A percentile compares a stretch with the other conserved stretches of the same genome.
Conservation (phyloP, 2,113 vertebrate species). For the Microcebus griseorufus region DNA sequence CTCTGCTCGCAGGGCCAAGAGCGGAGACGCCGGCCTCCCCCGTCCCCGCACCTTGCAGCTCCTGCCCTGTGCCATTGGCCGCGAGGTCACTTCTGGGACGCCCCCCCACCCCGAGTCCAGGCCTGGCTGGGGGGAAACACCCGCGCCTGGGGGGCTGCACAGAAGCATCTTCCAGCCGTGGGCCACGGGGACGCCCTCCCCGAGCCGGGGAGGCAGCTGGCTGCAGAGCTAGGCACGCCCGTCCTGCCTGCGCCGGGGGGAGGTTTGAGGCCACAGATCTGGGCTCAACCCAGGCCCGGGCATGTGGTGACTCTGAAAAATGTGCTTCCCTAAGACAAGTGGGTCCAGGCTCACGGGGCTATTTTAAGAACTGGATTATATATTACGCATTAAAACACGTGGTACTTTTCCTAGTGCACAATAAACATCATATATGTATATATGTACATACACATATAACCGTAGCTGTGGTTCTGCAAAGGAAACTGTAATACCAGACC, state of each 20-base stretch:
- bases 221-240: accelerated
- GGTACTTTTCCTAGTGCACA: too few relatives aligned
- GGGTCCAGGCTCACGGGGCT: neutral
- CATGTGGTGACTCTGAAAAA: neutral
- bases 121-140: accelerated
- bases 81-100: accelerated
- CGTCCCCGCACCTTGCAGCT: accelerated
- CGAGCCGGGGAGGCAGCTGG: accelerated
- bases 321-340: accelerated
- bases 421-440: accelerated
- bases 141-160: too few relatives aligned
- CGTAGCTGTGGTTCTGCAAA: neutral
- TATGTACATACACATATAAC: too few relatives aligned
- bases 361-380: accelerated
- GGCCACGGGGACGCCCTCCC: accelerated
- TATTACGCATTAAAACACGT: accelerated
- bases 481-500: too few relatives aligned
- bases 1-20: accelerated
- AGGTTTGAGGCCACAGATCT: neutral
- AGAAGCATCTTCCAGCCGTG: accelerated
- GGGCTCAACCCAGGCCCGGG: too few relatives aligned
- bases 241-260: accelerated
- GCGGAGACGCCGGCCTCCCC: accelerated
- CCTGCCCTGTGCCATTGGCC: neutral
- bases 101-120: neutral